Conservation (phyloP, 1,140 invertebrate genomes). For the Megalonaias nervosa region DNA sequence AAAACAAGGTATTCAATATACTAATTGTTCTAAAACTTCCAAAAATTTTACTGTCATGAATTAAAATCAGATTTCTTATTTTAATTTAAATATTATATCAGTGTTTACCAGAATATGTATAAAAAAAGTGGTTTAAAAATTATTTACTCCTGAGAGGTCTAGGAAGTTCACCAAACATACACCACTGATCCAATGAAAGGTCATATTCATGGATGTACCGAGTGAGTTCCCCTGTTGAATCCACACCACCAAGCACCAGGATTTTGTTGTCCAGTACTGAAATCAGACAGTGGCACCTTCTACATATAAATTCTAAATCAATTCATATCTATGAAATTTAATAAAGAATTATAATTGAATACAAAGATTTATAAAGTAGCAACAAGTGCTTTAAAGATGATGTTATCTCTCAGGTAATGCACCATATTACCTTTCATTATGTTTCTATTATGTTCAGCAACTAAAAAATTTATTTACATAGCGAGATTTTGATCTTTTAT, state of each 20-base stretch:
- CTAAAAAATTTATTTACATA: too few relatives aligned
- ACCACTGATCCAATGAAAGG: slow-evolving; percentile 25
- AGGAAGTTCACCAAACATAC: slow-evolving; percentile 27
- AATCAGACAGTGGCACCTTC: not conserved
- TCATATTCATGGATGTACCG: slow-evolving; percentile 37
- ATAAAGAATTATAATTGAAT: not conserved
- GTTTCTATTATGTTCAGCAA: not conserved
- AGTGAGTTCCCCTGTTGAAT: slow-evolving; percentile 10
- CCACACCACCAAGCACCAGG: slow-evolving; percentile 33
- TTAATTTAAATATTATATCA: too few relatives aligned
- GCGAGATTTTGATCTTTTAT: too few relatives aligned
- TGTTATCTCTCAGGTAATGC: not conserved
- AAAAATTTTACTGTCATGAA: too few relatives aligned
- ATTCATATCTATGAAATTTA: not conserved
- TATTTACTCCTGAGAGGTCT: slow-evolving; percentile 40
- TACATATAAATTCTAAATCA: not conserved
- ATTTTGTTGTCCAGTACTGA: slow-evolving; percentile 42
- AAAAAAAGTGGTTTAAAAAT: not conserved
- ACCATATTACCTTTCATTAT: not conserved
- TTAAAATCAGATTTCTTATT: too few relatives aligned
- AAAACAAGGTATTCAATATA: too few relatives aligned
- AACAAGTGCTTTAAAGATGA: not conserved
- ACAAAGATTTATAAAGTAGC: not conserved
- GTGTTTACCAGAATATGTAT: too few relatives aligned
- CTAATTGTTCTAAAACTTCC: too few relatives aligned